Conservation (phyloP, 2,113 vertebrate genomes). For the Tonatia bakeri region DNA sequence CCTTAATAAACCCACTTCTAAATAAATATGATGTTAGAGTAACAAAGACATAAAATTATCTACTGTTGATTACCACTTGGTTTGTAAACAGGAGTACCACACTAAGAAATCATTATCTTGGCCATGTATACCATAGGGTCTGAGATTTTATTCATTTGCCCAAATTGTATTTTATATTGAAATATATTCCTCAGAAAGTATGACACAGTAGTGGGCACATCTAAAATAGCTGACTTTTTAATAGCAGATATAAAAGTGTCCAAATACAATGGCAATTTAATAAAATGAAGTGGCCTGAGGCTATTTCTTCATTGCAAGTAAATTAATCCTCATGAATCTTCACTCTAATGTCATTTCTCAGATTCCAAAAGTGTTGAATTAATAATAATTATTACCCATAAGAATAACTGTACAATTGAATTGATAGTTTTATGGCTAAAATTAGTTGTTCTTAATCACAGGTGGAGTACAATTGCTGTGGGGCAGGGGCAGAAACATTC, state of each 20-base stretch:
- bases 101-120: background rate
- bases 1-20: conserved; percentile 40
- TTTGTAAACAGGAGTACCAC: background rate
- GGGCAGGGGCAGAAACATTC: background rate
- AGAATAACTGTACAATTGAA: conserved; percentile 20
- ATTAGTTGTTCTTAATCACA: background rate
- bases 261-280: conserved; percentile 45
- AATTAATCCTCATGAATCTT: conserved; percentile 9
- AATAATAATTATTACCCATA: conserved; percentile 35
- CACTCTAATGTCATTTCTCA: conserved; percentile 27
- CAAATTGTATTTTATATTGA: conserved; percentile 29
- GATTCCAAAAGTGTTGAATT: conserved; percentile 10
- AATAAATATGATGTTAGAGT: conserved; percentile 10
- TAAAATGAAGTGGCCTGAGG: conserved; percentile 32
- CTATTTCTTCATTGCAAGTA: conserved; percentile 36
- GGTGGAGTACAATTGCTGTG: background rate
- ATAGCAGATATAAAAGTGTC: conserved; percentile 38
- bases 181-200: conserved; percentile 52
- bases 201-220: conserved; percentile 26
- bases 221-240: conserved; percentile 35
- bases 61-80: background rate
- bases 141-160: conserved; percentile 44
- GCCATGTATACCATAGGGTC: background rate
- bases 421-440: conserved; percentile 3
- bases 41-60: background rate